These are phyloP conservation scores for Globia sparganii DNA, from an alignment of 2,888 invertebrate genomes.

Conservation along the genomic window DNA sequence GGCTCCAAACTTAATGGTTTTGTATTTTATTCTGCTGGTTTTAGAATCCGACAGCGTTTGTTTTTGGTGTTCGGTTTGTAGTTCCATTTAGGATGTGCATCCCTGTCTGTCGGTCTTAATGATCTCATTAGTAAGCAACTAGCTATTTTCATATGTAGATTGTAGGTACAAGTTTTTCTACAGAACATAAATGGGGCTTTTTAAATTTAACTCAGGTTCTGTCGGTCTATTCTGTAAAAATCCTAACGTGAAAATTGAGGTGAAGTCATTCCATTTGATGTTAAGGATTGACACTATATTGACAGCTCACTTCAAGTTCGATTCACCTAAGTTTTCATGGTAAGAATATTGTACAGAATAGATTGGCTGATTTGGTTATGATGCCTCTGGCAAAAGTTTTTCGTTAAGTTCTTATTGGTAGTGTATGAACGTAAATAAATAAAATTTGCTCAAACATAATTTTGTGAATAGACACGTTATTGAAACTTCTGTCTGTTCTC, in stretches of 20 bases:
- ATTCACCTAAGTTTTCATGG: background rate
- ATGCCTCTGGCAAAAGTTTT: background rate
- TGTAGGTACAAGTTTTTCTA: background rate
- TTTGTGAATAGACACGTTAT: background rate
- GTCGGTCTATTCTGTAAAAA: background rate
- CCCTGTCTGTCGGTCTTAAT: constrained; percentile 23
- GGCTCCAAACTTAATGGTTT: constrained; percentile 46
- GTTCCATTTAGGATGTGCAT: constrained; percentile 20
- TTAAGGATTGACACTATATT: background rate
- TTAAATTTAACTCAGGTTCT: background rate
- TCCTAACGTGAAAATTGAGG: fast-evolving
- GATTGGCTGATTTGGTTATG: background rate
- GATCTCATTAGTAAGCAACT: constrained; percentile 20
- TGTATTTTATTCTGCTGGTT: constrained; percentile 49
- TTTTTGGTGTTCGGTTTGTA: constrained; percentile 27
- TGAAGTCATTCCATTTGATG: background rate
- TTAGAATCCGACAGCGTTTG: constrained; percentile 30
- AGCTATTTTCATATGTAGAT: background rate
- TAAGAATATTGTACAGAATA: background rate
- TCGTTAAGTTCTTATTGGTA: background rate
- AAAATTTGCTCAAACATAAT: background rate
- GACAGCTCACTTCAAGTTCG: background rate
- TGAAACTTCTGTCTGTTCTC: constrained; percentile 2
- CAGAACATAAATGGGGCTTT: background rate
- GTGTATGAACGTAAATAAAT: background rate